Evolutionary conservation across 1,140 invertebrate genomes (phyloP).

Genomic region (Chionoecetes opilio): DNA sequence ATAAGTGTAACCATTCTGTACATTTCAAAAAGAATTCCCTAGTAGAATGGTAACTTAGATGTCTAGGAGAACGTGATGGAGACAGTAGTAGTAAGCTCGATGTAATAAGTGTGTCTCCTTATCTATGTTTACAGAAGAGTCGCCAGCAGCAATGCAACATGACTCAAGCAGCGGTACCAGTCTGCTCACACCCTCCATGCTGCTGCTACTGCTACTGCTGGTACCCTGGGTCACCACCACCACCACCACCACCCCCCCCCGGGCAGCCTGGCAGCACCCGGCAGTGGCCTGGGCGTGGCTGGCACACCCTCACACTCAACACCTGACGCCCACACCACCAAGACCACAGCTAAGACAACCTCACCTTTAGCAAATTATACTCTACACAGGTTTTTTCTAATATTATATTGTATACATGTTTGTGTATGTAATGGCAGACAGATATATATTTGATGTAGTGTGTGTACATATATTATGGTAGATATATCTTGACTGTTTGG

Average conservation of each 20-base stretch:
- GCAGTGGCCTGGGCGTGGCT: neutral
- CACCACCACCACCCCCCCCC: neutral
- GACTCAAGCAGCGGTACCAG: neutral
- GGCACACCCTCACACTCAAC: neutral
- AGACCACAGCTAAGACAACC: no score
- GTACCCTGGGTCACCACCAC: neutral
- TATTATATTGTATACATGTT: neutral
- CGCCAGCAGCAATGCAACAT: constrained; percentile 59
- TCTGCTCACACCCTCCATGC: neutral
- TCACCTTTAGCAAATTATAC: no score
- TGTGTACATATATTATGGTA: neutral
- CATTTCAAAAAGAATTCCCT: no score
- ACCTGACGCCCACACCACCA: no score
- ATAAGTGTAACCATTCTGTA: no score
- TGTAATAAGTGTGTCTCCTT: no score
- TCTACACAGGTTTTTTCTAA: no score
- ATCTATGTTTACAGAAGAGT: constrained; percentile 63
- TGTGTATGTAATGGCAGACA: no score
- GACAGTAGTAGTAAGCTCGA: no score
- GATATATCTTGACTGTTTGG: no score
- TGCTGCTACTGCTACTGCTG: neutral
- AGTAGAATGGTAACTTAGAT: no score
- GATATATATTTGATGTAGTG: constrained; percentile 7
- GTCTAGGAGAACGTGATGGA: no score
- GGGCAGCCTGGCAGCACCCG: neutral